These are phyloP conservation scores for Oryzias dopingdopingensis DNA, from an alignment of 2,797 vertebrate genomes.

Conservation along the genomic window DNA sequence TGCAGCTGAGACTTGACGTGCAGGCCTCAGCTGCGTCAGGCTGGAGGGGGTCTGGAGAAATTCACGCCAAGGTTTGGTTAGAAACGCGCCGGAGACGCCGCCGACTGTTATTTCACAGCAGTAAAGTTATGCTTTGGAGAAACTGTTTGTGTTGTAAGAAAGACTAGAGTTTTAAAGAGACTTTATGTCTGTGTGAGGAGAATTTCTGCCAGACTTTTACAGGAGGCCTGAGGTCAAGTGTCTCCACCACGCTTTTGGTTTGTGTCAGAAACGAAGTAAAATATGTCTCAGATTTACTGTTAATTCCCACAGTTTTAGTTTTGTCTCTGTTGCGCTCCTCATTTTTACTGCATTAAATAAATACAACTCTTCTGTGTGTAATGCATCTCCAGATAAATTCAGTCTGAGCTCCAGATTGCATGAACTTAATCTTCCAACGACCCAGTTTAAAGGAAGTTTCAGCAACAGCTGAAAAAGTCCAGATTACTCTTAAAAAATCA, in stretches of 20 bases:
- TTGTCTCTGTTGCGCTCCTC: neutral
- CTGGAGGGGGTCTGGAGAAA: slow-evolving; percentile 24
- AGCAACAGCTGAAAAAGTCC: too few relatives aligned
- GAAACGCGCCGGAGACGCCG: slow-evolving; percentile 9
- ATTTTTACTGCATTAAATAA: neutral
- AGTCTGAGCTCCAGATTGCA: too few relatives aligned
- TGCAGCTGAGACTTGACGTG: slow-evolving; percentile 10
- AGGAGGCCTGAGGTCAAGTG: neutral
- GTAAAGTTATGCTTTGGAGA: slow-evolving; percentile 8
- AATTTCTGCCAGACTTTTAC: neutral
- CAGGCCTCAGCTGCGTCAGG: slow-evolving; percentile 1
- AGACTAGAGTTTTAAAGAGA: neutral
- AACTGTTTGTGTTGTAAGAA: neutral
- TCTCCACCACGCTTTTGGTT: neutral
- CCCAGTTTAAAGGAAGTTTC: too few relatives aligned
- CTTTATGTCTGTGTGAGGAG: neutral
- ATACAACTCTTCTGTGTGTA: neutral
- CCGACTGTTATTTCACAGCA: slow-evolving; percentile 4
- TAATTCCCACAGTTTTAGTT: neutral
- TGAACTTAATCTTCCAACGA: too few relatives aligned
- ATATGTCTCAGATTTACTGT: neutral
- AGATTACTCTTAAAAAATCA: too few relatives aligned
- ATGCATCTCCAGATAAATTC: too few relatives aligned
- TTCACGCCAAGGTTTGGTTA: slow-evolving; percentile 27
- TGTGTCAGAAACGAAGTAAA: too few relatives aligned